These are phyloP conservation scores for Diuraphis noxia DNA, from an alignment of 1,140 invertebrate genomes.

Conservation along the genomic window DNA sequence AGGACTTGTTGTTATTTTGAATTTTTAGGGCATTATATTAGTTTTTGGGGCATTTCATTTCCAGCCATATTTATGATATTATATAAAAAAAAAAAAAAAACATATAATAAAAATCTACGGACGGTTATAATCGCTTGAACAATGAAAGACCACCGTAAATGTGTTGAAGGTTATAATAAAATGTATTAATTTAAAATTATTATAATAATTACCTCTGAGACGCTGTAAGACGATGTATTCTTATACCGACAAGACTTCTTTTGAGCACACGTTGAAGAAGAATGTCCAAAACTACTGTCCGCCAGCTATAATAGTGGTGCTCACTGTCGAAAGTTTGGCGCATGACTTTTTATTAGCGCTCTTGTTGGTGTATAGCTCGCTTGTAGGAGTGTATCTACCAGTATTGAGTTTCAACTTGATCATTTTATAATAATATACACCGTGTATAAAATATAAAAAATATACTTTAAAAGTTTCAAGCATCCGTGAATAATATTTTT, in stretches of 20 bases:
- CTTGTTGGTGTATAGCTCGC: background rate
- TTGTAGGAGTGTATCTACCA: background rate
- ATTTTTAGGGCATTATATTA: too few species aligned
- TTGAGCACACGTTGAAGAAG: background rate
- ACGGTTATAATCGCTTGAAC: background rate
- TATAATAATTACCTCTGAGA: background rate
- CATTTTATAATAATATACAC: too few species aligned
- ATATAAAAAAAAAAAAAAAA: background rate
- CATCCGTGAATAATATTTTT: too few species aligned
- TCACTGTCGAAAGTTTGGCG: background rate
- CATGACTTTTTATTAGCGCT: conserved; percentile 5
- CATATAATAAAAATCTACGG: background rate
- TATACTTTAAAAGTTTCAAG: too few species aligned
- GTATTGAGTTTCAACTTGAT: background rate
- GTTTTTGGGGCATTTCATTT: too few species aligned
- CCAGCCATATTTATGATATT: too few species aligned
- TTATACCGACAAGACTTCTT: background rate
- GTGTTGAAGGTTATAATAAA: background rate
- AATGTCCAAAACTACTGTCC: background rate
- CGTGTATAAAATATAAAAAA: too few species aligned
- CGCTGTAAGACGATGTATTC: background rate
- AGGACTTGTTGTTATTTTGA: too few species aligned
- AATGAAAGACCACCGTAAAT: background rate
- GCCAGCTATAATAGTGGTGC: background rate
- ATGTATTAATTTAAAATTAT: too few species aligned